Conservation (phyloP, 2,797 vertebrate genomes). For the Pipistrellus pipistrellus region DNA sequence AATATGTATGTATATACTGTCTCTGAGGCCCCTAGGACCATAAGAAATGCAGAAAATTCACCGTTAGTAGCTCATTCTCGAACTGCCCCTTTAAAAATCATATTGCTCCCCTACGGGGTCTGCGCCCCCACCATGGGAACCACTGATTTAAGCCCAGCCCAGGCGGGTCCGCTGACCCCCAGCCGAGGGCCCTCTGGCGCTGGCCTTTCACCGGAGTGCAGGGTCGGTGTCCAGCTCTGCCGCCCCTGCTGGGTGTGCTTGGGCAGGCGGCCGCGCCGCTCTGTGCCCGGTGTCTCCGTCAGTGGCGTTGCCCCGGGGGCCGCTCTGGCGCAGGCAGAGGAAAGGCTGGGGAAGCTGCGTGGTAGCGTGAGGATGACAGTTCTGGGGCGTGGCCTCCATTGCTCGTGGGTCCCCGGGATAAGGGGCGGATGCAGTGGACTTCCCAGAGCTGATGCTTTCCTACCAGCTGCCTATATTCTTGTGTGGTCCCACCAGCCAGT, state of each 20-base stretch:
- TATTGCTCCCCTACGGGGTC: no score
- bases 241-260: not conserved
- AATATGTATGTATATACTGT: no score
- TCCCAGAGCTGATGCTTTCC: rapidly evolving
- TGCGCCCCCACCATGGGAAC: not conserved
- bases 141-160: not conserved
- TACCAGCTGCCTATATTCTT: rapidly evolving
- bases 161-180: not conserved
- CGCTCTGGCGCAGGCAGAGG: not conserved
- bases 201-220: not conserved
- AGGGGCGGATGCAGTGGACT: not conserved
- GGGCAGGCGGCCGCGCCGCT: rapidly evolving
- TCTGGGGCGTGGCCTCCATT: not conserved
- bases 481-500: rapidly evolving
- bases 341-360: not conserved
- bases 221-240: not conserved
- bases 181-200: not conserved
- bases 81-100: no score
- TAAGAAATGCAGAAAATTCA: no score
- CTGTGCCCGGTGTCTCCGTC: not conserved
- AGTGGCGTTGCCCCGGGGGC: not conserved
- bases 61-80: no score
- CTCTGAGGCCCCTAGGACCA: no score
- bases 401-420: rapidly evolving
- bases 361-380: not conserved